Percentiles rank a stretch among this genome's conserved stretches.
Conservation (phyloP, 1,140 invertebrate genomes). For the Psix sp. region DNA sequence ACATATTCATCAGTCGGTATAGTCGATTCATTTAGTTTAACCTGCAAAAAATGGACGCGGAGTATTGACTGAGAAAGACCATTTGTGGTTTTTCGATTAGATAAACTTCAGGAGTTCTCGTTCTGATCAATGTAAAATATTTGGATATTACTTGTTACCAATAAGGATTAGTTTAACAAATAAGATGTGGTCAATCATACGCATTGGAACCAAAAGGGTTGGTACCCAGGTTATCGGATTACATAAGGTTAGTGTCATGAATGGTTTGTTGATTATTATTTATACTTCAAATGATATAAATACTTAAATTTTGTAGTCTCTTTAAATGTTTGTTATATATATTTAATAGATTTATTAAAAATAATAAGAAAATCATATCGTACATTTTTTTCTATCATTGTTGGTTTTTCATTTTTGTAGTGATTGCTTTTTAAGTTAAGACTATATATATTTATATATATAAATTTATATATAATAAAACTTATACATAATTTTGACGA, state of each 20-base stretch:
- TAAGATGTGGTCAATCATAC: constrained; percentile 30
- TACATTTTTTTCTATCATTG: too few relatives aligned
- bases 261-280: constrained; percentile 13
- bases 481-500: background rate
- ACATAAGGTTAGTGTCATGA: constrained; percentile 42
- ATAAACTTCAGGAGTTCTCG: background rate
- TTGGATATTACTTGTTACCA: constrained; percentile 3
- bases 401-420: too few relatives aligned
- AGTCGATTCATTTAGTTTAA: constrained; percentile 9
- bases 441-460: too few relatives aligned
- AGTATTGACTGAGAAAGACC: constrained; percentile 9
- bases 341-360: background rate
- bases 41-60: constrained; percentile 11
- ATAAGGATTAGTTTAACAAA: background rate
- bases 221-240: constrained; percentile 26
- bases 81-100: constrained; percentile 13
- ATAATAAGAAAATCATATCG: too few relatives aligned
- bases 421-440: too few relatives aligned
- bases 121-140: constrained; percentile 9
- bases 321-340: background rate
- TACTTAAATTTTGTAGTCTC: background rate
- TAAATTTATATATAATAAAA: too few relatives aligned
- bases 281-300: constrained; percentile 3
- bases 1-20: too few relatives aligned
- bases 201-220: constrained; percentile 9